A percentile compares a stretch with the other conserved stretches of the same genome.
phyloP scores from a whole-genome alignment of 2,113 vertebrate genomes.

The Cygnus buccinator region DNA sequence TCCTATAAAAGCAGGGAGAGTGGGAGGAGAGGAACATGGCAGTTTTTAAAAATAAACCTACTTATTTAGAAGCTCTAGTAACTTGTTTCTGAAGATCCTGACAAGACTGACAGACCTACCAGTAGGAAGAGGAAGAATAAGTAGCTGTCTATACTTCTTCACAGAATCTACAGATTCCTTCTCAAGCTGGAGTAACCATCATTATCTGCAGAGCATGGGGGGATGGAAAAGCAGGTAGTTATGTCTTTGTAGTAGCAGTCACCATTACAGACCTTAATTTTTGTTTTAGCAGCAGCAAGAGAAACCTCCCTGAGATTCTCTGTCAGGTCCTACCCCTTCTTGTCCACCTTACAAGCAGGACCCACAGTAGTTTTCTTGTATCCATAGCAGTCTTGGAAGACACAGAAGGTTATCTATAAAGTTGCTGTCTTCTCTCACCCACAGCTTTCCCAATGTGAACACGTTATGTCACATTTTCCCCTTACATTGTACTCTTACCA shows the following conservation, averaged over 20 bases:
- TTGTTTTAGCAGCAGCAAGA: background rate
- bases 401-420: background rate
- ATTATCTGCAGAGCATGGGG: background rate
- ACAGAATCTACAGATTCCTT: background rate
- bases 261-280: background rate
- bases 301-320: background rate
- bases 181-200: background rate
- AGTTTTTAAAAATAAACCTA: background rate
- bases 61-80: background rate
- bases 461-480: background rate
- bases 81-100: background rate
- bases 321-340: background rate
- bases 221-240: background rate
- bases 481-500: background rate
- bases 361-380: background rate
- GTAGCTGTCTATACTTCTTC: background rate
- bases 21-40: background rate
- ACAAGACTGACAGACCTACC: background rate
- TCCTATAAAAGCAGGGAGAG: background rate
- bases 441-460: accelerated
- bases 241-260: background rate
- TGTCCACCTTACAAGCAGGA: background rate
- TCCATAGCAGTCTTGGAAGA: background rate
- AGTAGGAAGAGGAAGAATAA: background rate
- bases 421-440: background rate